Evolutionary conservation across 2,888 invertebrate species (phyloP).

Genomic region (Keiferia lycopersicella): DNA sequence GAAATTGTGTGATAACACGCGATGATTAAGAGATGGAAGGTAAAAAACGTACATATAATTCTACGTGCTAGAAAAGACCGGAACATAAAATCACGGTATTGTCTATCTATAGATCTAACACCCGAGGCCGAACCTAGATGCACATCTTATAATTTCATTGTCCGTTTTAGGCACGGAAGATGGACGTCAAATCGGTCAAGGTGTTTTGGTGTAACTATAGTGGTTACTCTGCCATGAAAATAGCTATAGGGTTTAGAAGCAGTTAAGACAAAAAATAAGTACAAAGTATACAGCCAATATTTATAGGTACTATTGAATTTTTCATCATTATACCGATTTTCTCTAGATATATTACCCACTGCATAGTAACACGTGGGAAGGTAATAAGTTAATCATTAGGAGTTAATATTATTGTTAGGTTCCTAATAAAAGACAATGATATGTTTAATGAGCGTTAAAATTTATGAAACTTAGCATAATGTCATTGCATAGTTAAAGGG

Average conservation of each 20-base stretch:
- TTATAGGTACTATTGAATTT: background rate
- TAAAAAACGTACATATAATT: background rate
- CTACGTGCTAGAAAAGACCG: background rate
- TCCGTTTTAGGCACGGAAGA: constrained; percentile 15
- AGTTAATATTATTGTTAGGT: too few species aligned
- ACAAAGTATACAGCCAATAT: background rate
- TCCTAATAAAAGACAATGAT: too few species aligned
- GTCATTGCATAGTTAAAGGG: too few species aligned
- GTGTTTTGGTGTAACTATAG: background rate
- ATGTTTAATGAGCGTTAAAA: too few species aligned
- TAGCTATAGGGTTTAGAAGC: background rate
- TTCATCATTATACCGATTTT: background rate
- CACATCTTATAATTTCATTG: constrained; percentile 18
- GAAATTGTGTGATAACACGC: too few species aligned
- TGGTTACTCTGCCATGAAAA: constrained; percentile 11
- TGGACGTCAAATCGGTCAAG: constrained; percentile 16
- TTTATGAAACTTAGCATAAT: too few species aligned
- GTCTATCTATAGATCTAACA: constrained; percentile 3
- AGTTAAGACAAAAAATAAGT: background rate
- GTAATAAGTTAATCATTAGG: too few species aligned
- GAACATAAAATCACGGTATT: constrained; percentile 8
- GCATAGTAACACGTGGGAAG: too few species aligned
- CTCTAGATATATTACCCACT: background rate
- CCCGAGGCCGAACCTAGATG: constrained; percentile 5
- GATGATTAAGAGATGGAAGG: too few species aligned